A percentile compares a stretch with the other conserved stretches of the same genome.
Conservation (phyloP, 2,797 vertebrate genomes). For the Notoglanidium macrostoma region DNA sequence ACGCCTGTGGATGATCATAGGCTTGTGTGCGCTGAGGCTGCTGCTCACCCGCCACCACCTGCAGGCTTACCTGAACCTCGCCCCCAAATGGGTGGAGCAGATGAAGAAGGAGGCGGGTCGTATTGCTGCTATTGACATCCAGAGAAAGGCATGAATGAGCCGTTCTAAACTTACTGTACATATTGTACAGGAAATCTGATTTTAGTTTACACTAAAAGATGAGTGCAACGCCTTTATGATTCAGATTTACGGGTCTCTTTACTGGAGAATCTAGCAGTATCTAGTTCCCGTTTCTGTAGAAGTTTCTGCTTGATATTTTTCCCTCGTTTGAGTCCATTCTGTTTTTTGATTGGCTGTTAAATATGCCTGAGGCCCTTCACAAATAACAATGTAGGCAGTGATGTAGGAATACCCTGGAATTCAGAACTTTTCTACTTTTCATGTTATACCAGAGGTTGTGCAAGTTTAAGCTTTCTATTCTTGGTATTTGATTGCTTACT, state of each 20-base stretch:
- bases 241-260: neutral
- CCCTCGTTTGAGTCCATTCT: neutral
- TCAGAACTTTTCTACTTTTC: neutral
- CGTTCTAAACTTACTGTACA: neutral
- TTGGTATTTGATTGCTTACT: neutral
- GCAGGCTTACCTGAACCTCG: slow-evolving; percentile 92
- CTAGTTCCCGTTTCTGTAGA: neutral
- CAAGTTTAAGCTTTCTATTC: neutral
- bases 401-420: neutral
- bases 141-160: slow-evolving; percentile 80
- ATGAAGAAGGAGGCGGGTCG: slow-evolving; percentile 89
- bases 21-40: slow-evolving; percentile 80
- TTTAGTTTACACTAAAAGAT: neutral
- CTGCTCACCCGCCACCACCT: slow-evolving; percentile 83
- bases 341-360: neutral
- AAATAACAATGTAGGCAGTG: neutral
- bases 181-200: neutral
- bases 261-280: neutral
- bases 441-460: no score
- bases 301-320: neutral
- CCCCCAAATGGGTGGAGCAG: slow-evolving; percentile 87
- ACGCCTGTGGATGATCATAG: slow-evolving; percentile 86
- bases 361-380: neutral
- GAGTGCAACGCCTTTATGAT: neutral
- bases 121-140: slow-evolving; percentile 87